Base-by-base conservation (phyloP, 1,140 invertebrate species). In the Chelonus insularis region DNA sequence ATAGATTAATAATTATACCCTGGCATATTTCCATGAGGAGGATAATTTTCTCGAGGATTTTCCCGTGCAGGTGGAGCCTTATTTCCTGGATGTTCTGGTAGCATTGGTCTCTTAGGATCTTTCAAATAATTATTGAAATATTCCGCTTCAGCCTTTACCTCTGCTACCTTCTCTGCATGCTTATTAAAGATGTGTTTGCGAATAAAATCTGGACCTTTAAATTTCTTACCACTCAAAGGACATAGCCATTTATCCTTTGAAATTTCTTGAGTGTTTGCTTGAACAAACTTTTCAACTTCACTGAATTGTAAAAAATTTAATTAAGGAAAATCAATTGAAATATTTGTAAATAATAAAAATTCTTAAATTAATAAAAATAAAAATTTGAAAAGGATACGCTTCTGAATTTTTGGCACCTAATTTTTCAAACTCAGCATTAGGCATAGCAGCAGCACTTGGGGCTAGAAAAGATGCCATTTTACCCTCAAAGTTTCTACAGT, bases 101-200 rank as follows among this genome's bases (percentile, higher is more conserved):
- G 83, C 72, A 95, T 92, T 0, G 97, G 97, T 58, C 97, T 86
- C 75, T 97, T 97, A 0, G 95, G 91, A 84, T 99, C 97, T 39
- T 88, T 85, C 60, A 99, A 83, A 82, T 98, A 99, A 78, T 97
- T 98, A 79, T 99, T 99, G 82, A 98, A 99, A 80, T 96, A 99
- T 62, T 95, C 87, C 43, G 95, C 95, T 82, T 99, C 96, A 71
- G 95, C 94, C 65, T 93, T 93, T 0, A 98, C 96, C 81, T 99
- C 95, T 12, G 98, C 93, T 16, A 99, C 89, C 81, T 98, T 98
- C 69, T 99, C 97, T 0, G 79, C 88, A 74, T 99, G 96, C 73
- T 99, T 99, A 76, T 98, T 98, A 67, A 96, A 92, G 41, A 99
- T 97, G 76, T 99, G 97, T 76, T 99, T 99, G 29, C 95, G 88